Conservation (phyloP, 2,888 invertebrate genomes). For the Trissolcus brochymenae region DNA sequence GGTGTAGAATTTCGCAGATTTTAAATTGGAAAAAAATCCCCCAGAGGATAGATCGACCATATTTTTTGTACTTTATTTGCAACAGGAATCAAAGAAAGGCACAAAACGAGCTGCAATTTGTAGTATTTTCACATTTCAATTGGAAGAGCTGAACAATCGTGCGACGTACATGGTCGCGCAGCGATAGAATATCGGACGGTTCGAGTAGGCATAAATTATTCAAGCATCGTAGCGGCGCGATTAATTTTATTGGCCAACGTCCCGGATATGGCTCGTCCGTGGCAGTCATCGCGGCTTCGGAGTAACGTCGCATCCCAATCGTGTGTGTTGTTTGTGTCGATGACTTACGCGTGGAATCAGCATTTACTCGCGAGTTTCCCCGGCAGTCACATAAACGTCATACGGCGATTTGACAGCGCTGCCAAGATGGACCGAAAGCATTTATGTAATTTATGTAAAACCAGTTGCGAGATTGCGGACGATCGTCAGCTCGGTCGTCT, state of each 20-base stretch:
- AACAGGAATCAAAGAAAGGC: neutral
- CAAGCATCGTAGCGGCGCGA: conserved; percentile 69
- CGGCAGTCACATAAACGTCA: conserved; percentile 37
- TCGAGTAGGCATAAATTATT: conserved; percentile 68
- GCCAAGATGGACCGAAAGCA: conserved; percentile 26
- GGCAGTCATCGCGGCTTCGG: conserved; percentile 69
- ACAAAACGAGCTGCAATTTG: neutral
- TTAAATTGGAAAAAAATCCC: too few relatives aligned
- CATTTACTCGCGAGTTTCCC: conserved; percentile 42
- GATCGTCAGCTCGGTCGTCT: neutral
- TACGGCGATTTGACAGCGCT: conserved; percentile 10
- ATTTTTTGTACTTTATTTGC: too few relatives aligned
- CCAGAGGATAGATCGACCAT: too few relatives aligned
- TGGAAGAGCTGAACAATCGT: conserved; percentile 16
- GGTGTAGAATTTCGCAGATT: too few relatives aligned
- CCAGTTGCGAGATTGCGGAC: neutral
- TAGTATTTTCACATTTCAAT: conserved; percentile 25
- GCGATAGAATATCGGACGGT: conserved; percentile 33
- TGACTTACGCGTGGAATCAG: conserved; percentile 51
- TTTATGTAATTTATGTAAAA: conserved; percentile 36
- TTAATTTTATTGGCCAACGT: conserved; percentile 72
- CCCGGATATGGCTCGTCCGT: conserved; percentile 72
- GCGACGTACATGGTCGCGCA: conserved; percentile 41
- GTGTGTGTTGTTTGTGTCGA: conserved; percentile 27
- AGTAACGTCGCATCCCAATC: conserved; percentile 65